These are phyloP conservation scores for Tetrapedia diversipes DNA, from an alignment of 2,888 invertebrate genomes.

Conservation along the genomic window DNA sequence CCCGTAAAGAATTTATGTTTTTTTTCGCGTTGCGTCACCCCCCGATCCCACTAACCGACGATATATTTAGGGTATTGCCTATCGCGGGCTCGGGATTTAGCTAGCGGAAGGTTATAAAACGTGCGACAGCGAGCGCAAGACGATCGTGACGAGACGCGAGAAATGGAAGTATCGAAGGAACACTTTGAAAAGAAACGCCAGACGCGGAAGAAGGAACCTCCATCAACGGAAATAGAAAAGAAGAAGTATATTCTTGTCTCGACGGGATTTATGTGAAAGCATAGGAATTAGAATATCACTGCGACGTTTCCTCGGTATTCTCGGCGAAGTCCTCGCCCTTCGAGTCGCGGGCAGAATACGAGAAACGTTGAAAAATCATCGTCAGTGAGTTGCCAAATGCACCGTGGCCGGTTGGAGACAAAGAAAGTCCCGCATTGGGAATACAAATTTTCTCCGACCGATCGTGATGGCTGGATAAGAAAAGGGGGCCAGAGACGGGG, in stretches of 20 bases:
- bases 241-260: neutral
- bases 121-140: neutral
- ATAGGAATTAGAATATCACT: conserved; percentile 2
- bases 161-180: conserved; percentile 3
- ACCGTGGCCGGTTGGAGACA: conserved; percentile 16
- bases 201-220: neutral
- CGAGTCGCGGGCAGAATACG: neutral
- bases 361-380: conserved; percentile 15
- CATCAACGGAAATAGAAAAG: conserved; percentile 8
- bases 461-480: neutral
- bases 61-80: conserved; percentile 35
- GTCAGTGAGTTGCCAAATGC: conserved; percentile 33
- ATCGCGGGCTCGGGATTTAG: neutral
- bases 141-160: neutral
- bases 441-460: conserved; percentile 40
- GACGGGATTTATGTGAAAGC: conserved; percentile 24
- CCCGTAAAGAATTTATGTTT: conserved; percentile 20
- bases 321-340: neutral
- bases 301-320: neutral
- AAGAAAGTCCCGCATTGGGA: conserved; percentile 28
- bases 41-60: neutral
- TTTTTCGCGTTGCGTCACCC: conserved; percentile 27
- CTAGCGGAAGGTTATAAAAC: neutral
- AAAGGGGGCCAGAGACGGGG: neutral
- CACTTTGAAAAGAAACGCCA: neutral